Percentiles rank a stretch among this genome's conserved stretches.
phyloP scores from a whole-genome alignment of 2,113 vertebrate species.

The Amphiprion percula region DNA sequence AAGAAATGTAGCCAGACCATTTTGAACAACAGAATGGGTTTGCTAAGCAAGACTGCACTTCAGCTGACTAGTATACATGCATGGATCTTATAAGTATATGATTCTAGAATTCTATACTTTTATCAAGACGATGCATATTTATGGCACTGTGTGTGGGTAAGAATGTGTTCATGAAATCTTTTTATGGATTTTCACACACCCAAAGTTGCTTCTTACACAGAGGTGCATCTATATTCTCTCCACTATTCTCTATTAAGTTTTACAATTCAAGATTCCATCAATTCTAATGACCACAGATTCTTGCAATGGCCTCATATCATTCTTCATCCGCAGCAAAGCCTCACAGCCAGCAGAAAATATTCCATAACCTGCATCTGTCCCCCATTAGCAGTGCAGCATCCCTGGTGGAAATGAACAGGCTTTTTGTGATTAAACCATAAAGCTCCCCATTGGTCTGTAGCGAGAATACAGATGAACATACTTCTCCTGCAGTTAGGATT shows the following conservation, averaged over 20 bases:
- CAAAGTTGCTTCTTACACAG: no score
- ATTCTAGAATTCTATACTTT: no score
- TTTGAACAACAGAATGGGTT: no score
- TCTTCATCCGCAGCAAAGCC: constrained; percentile 3
- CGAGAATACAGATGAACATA: neutral
- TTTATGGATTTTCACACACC: no score
- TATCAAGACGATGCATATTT: no score
- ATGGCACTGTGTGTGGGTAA: no score
- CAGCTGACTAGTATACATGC: no score
- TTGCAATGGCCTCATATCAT: constrained; percentile 12
- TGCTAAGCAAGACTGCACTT: no score
- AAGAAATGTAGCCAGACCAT: no score
- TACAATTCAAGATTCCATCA: neutral
- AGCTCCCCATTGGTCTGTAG: neutral
- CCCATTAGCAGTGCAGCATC: constrained; percentile 13
- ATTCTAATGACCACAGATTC: constrained; percentile 1
- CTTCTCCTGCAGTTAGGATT: no score
- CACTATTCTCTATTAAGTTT: neutral
- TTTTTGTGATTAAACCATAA: constrained; percentile 19
- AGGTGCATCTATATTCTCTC: neutral
- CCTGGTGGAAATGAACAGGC: neutral
- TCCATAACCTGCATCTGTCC: neutral
- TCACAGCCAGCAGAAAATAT: constrained; percentile 1
- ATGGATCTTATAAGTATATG: no score
- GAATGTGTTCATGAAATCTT: no score